Base-by-base conservation (phyloP, 37 sponge, comb jelly and placozoan species). In the Axinella damicornis region DNA sequence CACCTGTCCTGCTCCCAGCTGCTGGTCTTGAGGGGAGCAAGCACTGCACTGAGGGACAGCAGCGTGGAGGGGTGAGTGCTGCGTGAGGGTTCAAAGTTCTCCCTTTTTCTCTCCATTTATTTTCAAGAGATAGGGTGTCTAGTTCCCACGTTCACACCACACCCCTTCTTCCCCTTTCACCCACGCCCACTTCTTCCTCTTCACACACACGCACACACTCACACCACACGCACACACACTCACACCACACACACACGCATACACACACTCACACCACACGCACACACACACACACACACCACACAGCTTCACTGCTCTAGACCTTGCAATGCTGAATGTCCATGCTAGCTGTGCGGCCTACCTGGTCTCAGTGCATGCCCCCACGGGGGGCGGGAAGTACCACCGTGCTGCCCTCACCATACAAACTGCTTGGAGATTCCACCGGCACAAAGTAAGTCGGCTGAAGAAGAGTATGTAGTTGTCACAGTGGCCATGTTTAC, bases 371-470 rank as follows among this genome's bases (percentile, higher is more conserved):
- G 25, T 35, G 64, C 80, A 82, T 22, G 93, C 81, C 41, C 78
- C 80, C 40, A 79, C 93, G 22, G 73, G 77, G 0, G 92, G 89
- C 18, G 96, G 96, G 11, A 38, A 0, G 0, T 81, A 85, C 56
- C 90, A 95, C 79, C 66, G 93, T 74, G 89, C 96, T 20, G 93
- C 96, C 36, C 20, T 33, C 58, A 86, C 86, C 72, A 88, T 95
- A 53, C 96, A 95, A 39, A 80, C 87, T 58, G 85, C 74, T 39
- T 92, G 90, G 87, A 85, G 63, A 59, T 77, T 63, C 55, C 41
- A 72, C 35, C 53, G 79, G 41, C 63, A 83, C 53, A 83, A 77
- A 71, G 90, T 90, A 30, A 24, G 46, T 46, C 46, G 9, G n/a
- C n/a, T n/a, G n/a, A n/a, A n/a, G n/a, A n/a, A n/a, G n/a, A n/a